A percentile compares a stretch with the other conserved stretches of the same genome.
These are phyloP conservation scores for Cantharis rustica DNA, from an alignment of 2,888 invertebrate genomes.

Conservation along the genomic window DNA sequence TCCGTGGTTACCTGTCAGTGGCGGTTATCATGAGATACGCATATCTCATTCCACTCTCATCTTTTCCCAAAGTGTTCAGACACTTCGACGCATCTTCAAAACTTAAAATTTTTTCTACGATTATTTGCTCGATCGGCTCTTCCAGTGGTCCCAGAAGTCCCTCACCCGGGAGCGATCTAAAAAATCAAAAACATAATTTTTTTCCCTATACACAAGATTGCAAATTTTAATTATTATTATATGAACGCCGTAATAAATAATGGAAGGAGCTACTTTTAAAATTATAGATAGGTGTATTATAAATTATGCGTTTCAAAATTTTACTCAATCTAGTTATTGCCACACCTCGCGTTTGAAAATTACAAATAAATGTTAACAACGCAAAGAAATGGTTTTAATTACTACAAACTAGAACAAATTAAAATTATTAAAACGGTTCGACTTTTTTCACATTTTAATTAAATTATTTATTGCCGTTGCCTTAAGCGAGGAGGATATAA, in stretches of 20 bases:
- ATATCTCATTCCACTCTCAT: constrained; percentile 58
- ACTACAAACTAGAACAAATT: background rate
- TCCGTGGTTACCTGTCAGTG: constrained; percentile 47
- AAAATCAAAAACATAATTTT: background rate
- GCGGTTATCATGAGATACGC: constrained; percentile 64
- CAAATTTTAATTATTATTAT: background rate
- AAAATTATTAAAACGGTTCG: background rate
- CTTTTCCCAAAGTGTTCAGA: constrained; percentile 53
- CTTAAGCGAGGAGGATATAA: background rate
- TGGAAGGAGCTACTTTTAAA: background rate
- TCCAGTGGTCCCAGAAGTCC: background rate
- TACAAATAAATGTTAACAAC: background rate
- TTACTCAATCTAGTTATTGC: background rate
- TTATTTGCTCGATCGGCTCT: constrained; percentile 33
- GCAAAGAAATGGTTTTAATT: background rate
- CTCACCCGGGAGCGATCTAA: background rate
- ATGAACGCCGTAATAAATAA: background rate
- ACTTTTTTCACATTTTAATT: constrained; percentile 14
- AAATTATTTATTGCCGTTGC: background rate
- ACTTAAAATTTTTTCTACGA: constrained; percentile 45
- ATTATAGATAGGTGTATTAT: background rate
- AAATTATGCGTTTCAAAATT: background rate
- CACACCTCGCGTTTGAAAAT: background rate
- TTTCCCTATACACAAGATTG: background rate
- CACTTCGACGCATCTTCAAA: constrained; percentile 52